A percentile compares a stretch with the other conserved stretches of the same genome.
These are phyloP conservation scores for Tympanoctomys barrerae DNA, from an alignment of 2,797 vertebrate genomes.

Conservation along the genomic window DNA sequence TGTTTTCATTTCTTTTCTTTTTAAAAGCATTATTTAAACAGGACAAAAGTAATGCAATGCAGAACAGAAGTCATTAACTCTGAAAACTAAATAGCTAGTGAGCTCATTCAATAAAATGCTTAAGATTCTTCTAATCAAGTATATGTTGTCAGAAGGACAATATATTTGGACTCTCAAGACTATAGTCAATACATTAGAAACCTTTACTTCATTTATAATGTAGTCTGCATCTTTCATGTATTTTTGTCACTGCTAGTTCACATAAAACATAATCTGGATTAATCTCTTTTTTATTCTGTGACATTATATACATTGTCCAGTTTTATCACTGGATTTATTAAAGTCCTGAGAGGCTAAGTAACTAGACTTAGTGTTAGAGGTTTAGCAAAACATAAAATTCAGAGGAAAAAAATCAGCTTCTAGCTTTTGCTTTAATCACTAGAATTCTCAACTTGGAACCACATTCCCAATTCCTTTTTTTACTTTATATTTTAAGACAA, in stretches of 20 bases:
- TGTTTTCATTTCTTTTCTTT: conserved; percentile 72
- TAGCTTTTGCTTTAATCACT: conserved; percentile 55
- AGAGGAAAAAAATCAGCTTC: conserved; percentile 43
- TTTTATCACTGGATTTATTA: conserved; percentile 76
- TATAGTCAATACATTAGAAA: conserved; percentile 68
- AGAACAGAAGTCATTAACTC: conserved; percentile 71
- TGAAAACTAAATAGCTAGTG: conserved; percentile 76
- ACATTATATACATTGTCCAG: conserved; percentile 67
- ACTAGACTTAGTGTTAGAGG: conserved; percentile 19
- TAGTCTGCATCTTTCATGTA: conserved; percentile 7
- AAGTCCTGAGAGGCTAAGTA: conserved; percentile 68
- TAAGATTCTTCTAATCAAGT: conserved; percentile 74
- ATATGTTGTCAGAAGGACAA: conserved; percentile 64
- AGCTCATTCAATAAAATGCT: conserved; percentile 57
- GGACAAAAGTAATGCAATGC: conserved; percentile 73
- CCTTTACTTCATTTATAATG: background rate
- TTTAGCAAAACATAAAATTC: conserved; percentile 73
- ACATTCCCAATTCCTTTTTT: background rate
- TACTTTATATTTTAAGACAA: background rate
- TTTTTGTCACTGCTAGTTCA: conserved; percentile 54
- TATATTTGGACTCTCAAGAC: conserved; percentile 70
- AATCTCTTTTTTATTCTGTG: conserved; percentile 29
- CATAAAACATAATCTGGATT: conserved; percentile 65
- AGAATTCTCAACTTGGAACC: background rate
- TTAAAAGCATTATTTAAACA: conserved; percentile 81